Evolutionary conservation across 1,140 invertebrate species (phyloP), one percentile per base, ranked within the genome.

Genomic region (Popillia japonica): DNA sequence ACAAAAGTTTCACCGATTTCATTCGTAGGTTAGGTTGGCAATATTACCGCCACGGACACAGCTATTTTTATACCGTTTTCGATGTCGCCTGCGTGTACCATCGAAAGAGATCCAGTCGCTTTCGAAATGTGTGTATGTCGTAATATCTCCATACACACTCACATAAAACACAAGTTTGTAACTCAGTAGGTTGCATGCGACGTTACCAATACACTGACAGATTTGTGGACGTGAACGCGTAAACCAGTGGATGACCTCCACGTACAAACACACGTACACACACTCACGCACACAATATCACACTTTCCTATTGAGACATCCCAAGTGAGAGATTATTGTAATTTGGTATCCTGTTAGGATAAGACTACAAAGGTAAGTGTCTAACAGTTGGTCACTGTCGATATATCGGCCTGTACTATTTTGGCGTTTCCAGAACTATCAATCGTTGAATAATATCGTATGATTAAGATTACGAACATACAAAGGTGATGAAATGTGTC

Each of bases 301-400:
- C 72, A 74, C 72, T 74, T 74, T 74, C 72, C 34, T 74, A 41
- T 74, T 74, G 61, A 74, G 72, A 44, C 72, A 74, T 74, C 72
- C 41, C 41, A 44, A 42, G 41, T 41, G 34, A 74, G 41, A 40
- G 72, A 74, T 74, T 74, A 41, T 74, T 40, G 20, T 74, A 74
- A 68, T 22, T 68, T 34, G 61, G 61, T 68, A 68, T 68, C 61
- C 61, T 68, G 61, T 68, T 68, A 68, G 17, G 61, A 68, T 68
- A 74, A 74, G 22, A 9, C 72, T 23, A 40, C 41, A 44, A 74
- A 74, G 20, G 72, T 44, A 41, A 42, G n/a, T 74, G 9, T 74
- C 72, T 74, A 74, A 74, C 72, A 74, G 41, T 41, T 74, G 41
- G 34, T 74, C 40, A 34, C 11, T 41, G 72, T 20, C 8, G 41